Evolutionary conservation across 2,113 vertebrate genomes (phyloP), one percentile per base, ranked within the genome.

Genomic region (Sinocyclocheilus anophthalmus): DNA sequence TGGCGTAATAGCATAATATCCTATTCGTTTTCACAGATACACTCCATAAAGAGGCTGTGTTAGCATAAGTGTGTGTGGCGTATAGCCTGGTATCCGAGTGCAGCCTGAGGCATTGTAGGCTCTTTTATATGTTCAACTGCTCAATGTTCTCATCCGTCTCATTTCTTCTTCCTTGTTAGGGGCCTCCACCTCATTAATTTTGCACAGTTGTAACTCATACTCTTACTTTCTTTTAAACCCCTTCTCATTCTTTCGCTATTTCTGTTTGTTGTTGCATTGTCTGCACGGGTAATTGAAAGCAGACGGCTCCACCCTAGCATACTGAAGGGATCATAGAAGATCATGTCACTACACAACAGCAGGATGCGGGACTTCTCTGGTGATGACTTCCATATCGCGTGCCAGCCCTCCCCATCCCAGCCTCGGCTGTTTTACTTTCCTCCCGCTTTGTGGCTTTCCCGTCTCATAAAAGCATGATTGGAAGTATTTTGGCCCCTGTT

Each of bases 231-330:
- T 76, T 83, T 78, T 76, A 81, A 53, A 72, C 4, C 30, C 48
- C 81, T 83, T 48, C 80, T 30, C 16, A 33, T 72, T 48, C 30
- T 70, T 30, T 39, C 39, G 37, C n/a, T 11, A 37, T 33, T 57
- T 80, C 80, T 61, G 61, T 67, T 82, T 86, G 85, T 86, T 88
- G 88, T 84, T 88, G 86, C 88, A 87, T 75, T 80, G 89, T 87
- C 82, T 90, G 53, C 53, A 69, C 1, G 84, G 89, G 87, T 90
- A 92, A 91, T 87, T 91, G 87, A 84, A 92, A 88, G 84, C 88
- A 86, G 89, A 81, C 87, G 48, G 86, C 89, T 85, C 86, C 93
- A 90, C 92, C 90, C 91, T 86, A 86, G 86, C 89, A 90, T 81
- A 70, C 37, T 90, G 87, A 90, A 88, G 61, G 85, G 87, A 92